A percentile compares a stretch with the other conserved stretches of the same genome.
phyloP scores from a whole-genome alignment of 2,797 vertebrate genomes.

The Melopsittacus undulatus region DNA sequence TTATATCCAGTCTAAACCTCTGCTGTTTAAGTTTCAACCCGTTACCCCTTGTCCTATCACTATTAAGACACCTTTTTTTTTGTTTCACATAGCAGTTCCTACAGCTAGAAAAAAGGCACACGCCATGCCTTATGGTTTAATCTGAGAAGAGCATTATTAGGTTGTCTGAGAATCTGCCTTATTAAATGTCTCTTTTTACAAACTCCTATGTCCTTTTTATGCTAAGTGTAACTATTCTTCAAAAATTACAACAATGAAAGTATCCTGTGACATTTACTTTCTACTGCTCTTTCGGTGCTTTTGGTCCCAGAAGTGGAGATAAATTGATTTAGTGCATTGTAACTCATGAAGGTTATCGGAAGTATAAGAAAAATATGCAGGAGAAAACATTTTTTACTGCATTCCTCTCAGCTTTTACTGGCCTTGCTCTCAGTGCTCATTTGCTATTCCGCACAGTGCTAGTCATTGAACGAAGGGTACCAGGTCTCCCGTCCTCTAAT shows the following conservation, averaged over 20 bases:
- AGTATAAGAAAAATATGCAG: slow-evolving; percentile 18
- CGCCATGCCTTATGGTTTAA: background rate
- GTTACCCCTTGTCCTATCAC: no score
- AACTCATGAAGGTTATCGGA: slow-evolving; percentile 5
- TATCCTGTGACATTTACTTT: background rate
- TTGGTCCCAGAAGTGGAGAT: background rate
- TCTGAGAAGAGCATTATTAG: background rate
- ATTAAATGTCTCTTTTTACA: background rate
- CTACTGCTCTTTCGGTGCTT: background rate
- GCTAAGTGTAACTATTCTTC: background rate
- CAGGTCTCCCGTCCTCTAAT: background rate
- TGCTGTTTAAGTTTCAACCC: no score
- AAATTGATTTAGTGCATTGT: background rate
- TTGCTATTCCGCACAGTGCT: background rate
- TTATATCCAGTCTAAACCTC: no score
- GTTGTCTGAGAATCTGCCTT: background rate
- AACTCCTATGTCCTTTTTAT: background rate
- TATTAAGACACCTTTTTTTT: background rate
- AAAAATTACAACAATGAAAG: background rate
- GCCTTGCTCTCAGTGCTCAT: background rate
- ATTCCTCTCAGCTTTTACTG: slow-evolving; percentile 21
- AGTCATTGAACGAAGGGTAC: background rate
- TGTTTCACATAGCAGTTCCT: background rate
- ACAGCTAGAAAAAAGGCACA: background rate
- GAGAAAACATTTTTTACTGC: slow-evolving; percentile 31